Base-by-base conservation (phyloP, 2,888 invertebrate genomes). In the Cancer borealis region DNA sequence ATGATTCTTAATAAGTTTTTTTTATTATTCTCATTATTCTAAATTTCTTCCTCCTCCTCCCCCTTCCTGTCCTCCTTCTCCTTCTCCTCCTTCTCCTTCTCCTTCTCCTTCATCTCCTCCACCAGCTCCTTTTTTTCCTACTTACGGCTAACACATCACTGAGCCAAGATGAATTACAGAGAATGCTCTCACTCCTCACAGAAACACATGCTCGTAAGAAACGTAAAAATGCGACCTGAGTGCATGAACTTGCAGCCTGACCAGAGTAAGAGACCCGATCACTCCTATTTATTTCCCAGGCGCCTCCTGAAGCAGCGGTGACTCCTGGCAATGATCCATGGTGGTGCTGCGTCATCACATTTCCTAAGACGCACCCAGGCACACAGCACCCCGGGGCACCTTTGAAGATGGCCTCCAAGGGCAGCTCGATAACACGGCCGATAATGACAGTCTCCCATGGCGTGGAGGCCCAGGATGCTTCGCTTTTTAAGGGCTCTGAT, bases 281-380 rank as follows among this genome's bases (percentile, higher is more conserved):
- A 79, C 73, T 79, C 73, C 26, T 79, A 26, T 10, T 79, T 79
- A 79, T 79, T 79, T 79, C 73, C 73, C 73, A 5, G 73, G 73
- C 73, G 73, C 30, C 73, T 79, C 73, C 73, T 79, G 73, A n/a
- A 79, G 73, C 73, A 10, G 73, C 73, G 73, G 73, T n/a, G 73
- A 79, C 73, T 79, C 73, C 73, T 26, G 26, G 73, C 26, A 79
- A 26, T 79, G 73, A 79, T 79, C n/a, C 26, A 79, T 26, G 26
- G 73, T 26, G 30, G 10, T 79, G n/a, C 73, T 26, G 73, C 73
- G 73, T n/a, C 73, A 79, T 79, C 73, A 79, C 73, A 79, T 10
- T 79, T 26, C 73, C 26, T n/a, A 3, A n/a, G 73, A 79, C n/a
- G 73, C 73, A n/a, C 26, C 30, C 26, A 79, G 73, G 26, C 73